Evolutionary conservation across 2,113 vertebrate genomes (phyloP).

Genomic region (Cromileptes altivelis): DNA sequence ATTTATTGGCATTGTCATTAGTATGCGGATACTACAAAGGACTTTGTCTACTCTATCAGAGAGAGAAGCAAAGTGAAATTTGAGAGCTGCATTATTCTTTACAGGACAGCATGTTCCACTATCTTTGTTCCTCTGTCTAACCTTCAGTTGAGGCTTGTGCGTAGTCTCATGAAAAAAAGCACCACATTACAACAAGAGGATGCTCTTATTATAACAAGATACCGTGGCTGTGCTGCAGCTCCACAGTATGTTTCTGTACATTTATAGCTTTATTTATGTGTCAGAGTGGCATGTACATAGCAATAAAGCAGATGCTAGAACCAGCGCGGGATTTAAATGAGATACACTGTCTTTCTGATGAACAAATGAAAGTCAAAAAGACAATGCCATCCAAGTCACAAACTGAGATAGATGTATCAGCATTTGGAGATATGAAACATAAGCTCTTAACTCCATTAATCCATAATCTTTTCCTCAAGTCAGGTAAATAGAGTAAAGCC

Average conservation of each 20-base stretch:
- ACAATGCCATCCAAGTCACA: slow-evolving; percentile 24
- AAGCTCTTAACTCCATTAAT: slow-evolving; percentile 2
- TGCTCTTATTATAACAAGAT: slow-evolving; percentile 30
- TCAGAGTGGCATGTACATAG: not conserved
- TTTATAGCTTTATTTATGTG: not conserved
- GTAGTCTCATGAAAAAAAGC: slow-evolving; percentile 38
- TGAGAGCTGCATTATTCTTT: slow-evolving; percentile 51
- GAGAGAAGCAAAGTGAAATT: slow-evolving; percentile 44
- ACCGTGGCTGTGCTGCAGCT: not conserved
- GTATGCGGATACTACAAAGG: slow-evolving; percentile 36
- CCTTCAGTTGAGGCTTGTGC: slow-evolving; percentile 39
- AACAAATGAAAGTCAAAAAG: slow-evolving; percentile 7
- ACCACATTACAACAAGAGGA: slow-evolving; percentile 44
- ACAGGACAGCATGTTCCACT: slow-evolving; percentile 27
- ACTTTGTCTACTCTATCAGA: slow-evolving; percentile 26
- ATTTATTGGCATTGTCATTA: slow-evolving; percentile 49
- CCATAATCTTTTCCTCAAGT: slow-evolving; percentile 32
- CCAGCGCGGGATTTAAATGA: not conserved
- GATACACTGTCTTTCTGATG: slow-evolving; percentile 19
- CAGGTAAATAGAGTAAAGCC: slow-evolving; percentile 47
- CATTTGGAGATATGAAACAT: slow-evolving; percentile 1
- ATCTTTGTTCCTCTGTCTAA: slow-evolving; percentile 52
- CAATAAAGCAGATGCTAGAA: slow-evolving; percentile 8
- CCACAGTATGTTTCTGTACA: not conserved
- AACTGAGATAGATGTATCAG: slow-evolving; percentile 15